Conservation (phyloP, 2,797 vertebrate species). For the Cercopithecus diana region DNA sequence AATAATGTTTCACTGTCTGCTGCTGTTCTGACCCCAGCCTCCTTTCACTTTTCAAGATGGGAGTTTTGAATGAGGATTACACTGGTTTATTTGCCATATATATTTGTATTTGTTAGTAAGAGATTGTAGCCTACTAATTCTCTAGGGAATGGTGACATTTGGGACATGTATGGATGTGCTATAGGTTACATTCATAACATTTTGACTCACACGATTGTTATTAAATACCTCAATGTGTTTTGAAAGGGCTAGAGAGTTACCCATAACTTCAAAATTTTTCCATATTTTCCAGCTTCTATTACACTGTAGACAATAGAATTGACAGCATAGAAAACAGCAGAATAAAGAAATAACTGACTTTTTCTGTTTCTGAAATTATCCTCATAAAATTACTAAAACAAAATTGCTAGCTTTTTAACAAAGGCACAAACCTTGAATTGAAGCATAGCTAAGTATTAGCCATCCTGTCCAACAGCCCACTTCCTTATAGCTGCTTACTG, state of each 20-base stretch:
- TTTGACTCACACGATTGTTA: conserved; percentile 43
- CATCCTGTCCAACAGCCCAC: background rate
- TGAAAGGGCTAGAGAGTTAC: background rate
- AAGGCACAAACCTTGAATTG: background rate
- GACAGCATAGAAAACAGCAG: background rate
- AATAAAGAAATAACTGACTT: background rate
- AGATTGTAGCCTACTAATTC: background rate
- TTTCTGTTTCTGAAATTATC: background rate
- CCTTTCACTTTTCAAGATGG: background rate
- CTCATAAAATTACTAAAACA: background rate
- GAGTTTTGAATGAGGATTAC: conserved; percentile 19
- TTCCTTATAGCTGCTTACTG: no score
- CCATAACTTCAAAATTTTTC: conserved; percentile 38
- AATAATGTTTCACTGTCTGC: conserved; percentile 43
- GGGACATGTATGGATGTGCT: background rate
- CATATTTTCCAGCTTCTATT: conserved; percentile 3
- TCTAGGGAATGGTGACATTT: conserved; percentile 43
- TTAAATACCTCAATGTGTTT: conserved; percentile 46
- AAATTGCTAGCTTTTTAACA: background rate
- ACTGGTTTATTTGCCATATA: conserved; percentile 9
- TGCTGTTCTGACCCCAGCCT: background rate
- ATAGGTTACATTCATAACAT: conserved; percentile 43
- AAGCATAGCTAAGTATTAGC: background rate
- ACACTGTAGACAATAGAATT: background rate
- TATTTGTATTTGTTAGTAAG: conserved; percentile 37